Evolutionary conservation across 2,888 invertebrate species (phyloP), one percentile per base, ranked within the genome.

Genomic region (Lasioglossum lativentre): DNA sequence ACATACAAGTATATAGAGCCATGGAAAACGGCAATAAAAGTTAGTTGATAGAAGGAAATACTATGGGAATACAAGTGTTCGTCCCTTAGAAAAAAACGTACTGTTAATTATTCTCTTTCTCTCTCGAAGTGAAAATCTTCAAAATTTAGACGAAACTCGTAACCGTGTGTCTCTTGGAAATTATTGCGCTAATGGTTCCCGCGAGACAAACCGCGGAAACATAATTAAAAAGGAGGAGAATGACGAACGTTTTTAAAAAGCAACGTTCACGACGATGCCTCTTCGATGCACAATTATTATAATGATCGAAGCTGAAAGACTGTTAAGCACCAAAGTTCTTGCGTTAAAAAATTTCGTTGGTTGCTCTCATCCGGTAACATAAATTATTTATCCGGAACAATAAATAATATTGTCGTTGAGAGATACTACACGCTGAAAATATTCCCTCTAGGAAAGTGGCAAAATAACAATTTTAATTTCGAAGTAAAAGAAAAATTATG

Each of bases 41-140:
- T 40, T 34, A 56, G 30, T 42, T n/a, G 30, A 71, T 56, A n/a
- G 47, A 78, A 56, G 2, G 16, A 47, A 68, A 52, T 47, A 76
- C 68, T 76, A 47, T n/a, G 27, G 27, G 34, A 52, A 52, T 34
- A 52, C 47, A 23, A 4, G 45, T n/a, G 14, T 68, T 77, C 68
- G 23, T 47, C 38, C n/a, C 47, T 47, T 38, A 34, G n/a, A 27
- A 23, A 70, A 45, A 45, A n/a, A 3, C 12, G 42, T 34, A 63
- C 8, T 40, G 38, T 47, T 52, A 45, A 19, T 38, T 74, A 5
- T 56, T 56, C n/a, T 30, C 38, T 59, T 23, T 16, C 34, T 6
- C 27, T n/a, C 38, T 73, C 42, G 23, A 74, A 73, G 66, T 52
- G 56, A 82, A 70, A 77, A 82, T 77, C 82, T 82, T 70, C 14